A percentile compares a stretch with the other conserved stretches of the same genome.
Evolutionary conservation across 2,888 invertebrate species (phyloP).

Genomic region (Dorcus hopei): DNA sequence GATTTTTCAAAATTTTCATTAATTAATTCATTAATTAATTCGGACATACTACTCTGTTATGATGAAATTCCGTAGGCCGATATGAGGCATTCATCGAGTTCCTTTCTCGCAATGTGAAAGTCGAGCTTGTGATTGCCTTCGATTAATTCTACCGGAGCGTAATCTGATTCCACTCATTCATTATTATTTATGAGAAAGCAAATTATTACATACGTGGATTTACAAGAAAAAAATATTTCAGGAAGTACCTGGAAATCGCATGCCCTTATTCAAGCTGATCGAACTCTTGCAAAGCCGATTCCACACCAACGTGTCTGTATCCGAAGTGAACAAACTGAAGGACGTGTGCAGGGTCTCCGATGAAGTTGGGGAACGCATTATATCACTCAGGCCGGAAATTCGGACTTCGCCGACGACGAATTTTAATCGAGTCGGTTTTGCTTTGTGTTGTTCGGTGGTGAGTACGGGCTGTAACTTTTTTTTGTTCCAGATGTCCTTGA

Average conservation of each 20-base stretch:
- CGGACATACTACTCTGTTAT: not conserved
- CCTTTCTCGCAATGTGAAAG: constrained; percentile 8
- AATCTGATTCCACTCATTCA: constrained; percentile 10
- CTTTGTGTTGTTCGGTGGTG: not conserved
- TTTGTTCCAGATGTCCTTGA: constrained; percentile 42
- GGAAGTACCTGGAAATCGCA: constrained; percentile 70
- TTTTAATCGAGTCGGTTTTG: constrained; percentile 31
- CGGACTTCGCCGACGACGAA: constrained; percentile 56
- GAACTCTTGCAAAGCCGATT: constrained; percentile 80
- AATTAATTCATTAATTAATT: not conserved
- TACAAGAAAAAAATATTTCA: constrained; percentile 36
- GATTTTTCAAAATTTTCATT: constrained; percentile 2
- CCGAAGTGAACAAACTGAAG: constrained; percentile 69
- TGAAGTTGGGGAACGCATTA: constrained; percentile 62
- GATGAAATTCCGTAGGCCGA: constrained; percentile 31
- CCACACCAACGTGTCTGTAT: constrained; percentile 70
- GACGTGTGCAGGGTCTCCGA: constrained; percentile 77
- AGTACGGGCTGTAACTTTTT: not conserved
- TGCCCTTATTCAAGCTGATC: constrained; percentile 78
- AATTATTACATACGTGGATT: no score
- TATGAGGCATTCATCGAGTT: constrained; percentile 24
- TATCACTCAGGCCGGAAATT: constrained; percentile 60
- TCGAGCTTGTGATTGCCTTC: constrained; percentile 8
- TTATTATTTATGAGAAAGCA: no score
- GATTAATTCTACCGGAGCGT: constrained; percentile 17